Conservation (phyloP, 2,888 invertebrate genomes). For the Tetragnatha montana region DNA sequence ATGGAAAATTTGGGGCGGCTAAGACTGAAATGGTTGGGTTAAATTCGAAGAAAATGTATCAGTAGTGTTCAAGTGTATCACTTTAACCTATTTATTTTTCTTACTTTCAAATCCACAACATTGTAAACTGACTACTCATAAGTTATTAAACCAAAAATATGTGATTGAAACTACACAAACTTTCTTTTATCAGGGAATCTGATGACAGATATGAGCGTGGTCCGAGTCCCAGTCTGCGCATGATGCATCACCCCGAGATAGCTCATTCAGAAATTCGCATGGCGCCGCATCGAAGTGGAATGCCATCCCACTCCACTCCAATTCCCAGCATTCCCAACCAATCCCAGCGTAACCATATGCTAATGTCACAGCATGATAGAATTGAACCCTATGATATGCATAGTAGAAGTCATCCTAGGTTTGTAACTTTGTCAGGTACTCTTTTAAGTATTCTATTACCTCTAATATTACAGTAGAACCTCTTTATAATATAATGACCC, state of each 20-base stretch:
- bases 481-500: too few relatives aligned
- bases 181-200: slow-evolving; percentile 26
- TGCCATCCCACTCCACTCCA: slow-evolving; percentile 5
- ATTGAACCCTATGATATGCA: slow-evolving; percentile 12
- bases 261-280: slow-evolving; percentile 6
- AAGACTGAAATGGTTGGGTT: too few relatives aligned
- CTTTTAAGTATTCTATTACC: too few relatives aligned
- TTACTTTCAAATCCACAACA: neutral
- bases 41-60: too few relatives aligned
- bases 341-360: neutral
- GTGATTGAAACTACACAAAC: neutral
- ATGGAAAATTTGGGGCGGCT: too few relatives aligned
- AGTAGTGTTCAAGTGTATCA: too few relatives aligned
- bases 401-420: slow-evolving; percentile 1
- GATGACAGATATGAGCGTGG: slow-evolving; percentile 28
- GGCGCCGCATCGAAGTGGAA: slow-evolving; percentile 13
- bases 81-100: too few relatives aligned
- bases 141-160: neutral
- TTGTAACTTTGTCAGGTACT: neutral
- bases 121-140: too few relatives aligned
- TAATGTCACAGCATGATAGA: slow-evolving; percentile 8
- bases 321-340: slow-evolving; percentile 5
- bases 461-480: too few relatives aligned
- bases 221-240: neutral
- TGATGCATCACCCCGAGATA: slow-evolving; percentile 4